phyloP scores from a whole-genome alignment of 2,113 vertebrate genomes.

The Scolopax mira region DNA sequence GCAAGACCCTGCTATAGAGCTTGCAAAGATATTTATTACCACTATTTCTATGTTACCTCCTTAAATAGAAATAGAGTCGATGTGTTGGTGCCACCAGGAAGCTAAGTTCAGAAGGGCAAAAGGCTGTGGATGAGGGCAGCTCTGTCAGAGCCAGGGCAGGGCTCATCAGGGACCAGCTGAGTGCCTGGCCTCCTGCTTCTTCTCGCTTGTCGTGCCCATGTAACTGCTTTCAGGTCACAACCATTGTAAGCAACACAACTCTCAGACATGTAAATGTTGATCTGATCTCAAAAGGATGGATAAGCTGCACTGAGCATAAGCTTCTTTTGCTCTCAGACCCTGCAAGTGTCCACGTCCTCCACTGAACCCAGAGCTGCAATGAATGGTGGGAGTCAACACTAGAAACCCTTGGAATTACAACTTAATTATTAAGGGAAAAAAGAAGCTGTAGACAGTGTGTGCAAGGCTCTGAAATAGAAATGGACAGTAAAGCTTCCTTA shows the following conservation, averaged over 20 bases:
- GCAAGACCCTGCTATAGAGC: background rate
- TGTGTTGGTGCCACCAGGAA: background rate
- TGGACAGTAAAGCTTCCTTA: background rate
- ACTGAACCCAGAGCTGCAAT: background rate
- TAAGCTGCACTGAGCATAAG: conserved; percentile 42
- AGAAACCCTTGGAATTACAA: background rate
- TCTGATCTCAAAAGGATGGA: conserved; percentile 19
- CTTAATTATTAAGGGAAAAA: background rate
- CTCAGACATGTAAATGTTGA: conserved; percentile 55
- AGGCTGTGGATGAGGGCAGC: background rate
- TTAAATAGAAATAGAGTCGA: background rate
- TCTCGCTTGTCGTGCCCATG: background rate
- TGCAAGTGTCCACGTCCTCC: background rate
- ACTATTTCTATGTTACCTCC: background rate
- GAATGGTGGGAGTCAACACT: background rate
- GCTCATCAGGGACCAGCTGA: background rate
- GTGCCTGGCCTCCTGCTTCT: background rate
- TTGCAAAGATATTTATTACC: background rate
- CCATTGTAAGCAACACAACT: background rate
- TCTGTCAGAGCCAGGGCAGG: background rate
- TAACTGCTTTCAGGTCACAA: background rate
- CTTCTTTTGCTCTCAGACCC: conserved; percentile 19
- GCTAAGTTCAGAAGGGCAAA: background rate
- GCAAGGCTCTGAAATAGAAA: background rate
- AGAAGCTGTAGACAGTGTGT: background rate